Evolutionary conservation across 2,113 vertebrate species (phyloP), one percentile per base, ranked within the genome.

Genomic region (Bagarius yarrelli): DNA sequence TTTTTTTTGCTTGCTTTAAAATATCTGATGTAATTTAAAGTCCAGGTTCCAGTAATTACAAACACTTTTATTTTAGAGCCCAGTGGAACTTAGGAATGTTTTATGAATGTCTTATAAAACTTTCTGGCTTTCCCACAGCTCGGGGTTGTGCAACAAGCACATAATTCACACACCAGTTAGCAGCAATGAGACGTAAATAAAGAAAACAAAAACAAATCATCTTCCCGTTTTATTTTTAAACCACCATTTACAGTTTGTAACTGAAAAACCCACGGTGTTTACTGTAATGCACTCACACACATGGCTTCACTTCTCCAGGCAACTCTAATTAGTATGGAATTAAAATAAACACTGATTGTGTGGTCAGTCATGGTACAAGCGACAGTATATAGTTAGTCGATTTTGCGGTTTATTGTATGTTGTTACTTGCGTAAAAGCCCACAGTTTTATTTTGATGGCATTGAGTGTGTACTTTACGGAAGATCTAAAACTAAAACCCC

Each of bases 11-110:
- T 76, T 40, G 44, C 74, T 73, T 47, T 60, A 76, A 84, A 81
- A 84, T 83, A 80, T 83, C 53, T 83, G 83, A 84, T 84, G 83
- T 84, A 85, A 87, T 81, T 86, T 73, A 55, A 81, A 75, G 23
- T 21, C 44, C 82, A 76, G 78, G 78, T 83, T 83, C 78, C 78
- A 84, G 74, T 59, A 40, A 86, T 76, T 53, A 34, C n/a, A 32
- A 78, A 78, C 52, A 15, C 67, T 50, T 59, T 63, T 32, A 73
- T 74, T 76, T 86, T 67, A 36, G 30, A 76, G 34, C 82, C 78
- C 80, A 75, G 82, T 55, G 80, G 73, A 78, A 67, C 27, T 79
- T 30, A 6, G 55, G 47, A 55, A 78, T 50, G 81, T 80, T 11
- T 82, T 81, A 81, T 80, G 72, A 47, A 40, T 27, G 76, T 4